Base-by-base conservation (phyloP, 2,888 invertebrate species). In the Frankliniella fusca region DNA sequence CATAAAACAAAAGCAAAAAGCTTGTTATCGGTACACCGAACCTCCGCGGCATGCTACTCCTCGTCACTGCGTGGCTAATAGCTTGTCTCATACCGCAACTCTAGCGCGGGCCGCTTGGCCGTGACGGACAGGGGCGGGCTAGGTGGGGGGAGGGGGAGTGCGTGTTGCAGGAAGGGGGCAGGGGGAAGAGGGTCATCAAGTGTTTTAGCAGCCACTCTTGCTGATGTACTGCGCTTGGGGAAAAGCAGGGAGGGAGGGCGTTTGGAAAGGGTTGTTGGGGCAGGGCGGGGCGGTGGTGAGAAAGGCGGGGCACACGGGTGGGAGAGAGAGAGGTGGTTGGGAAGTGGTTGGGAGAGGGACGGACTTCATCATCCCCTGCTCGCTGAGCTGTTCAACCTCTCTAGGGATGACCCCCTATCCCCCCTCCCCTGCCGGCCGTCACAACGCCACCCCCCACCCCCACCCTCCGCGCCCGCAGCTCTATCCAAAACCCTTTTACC, bases 311-410 rank as follows among this genome's bases (percentile, higher is more conserved):
- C n/a, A n/a, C n/a, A n/a, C n/a, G n/a, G n/a, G n/a, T 54, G 38
- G 38, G 38, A 38, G 38, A 20, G 54, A 15, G 54, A 20, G n/a
- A n/a, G n/a, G n/a, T n/a, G n/a, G n/a, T n/a, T 20, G 3, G 15
- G 54, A 20, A 12, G 54, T 11, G 54, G 54, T 54, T 54, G 38
- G 38, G 38, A 38, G 38, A 20, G 54, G 54, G 54, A 20, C 7
- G 54, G 54, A 54, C 54, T 54, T 54, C 54, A 54, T 54, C 54
- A 54, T 54, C 54, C 54, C 54, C 54, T 15, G 54, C 54, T 54
- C 54, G 54, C 54, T 54, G 54, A 54, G 54, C 54, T 54, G 54
- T 54, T 54, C 54, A 54, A 54, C 54, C 54, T 54, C 54, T 54
- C 15, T 12, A 12, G 54, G 54, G 54, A 54, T 12, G 54, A 9